Conservation (phyloP, 2,113 vertebrate species). For the Crotalus helleri region DNA sequence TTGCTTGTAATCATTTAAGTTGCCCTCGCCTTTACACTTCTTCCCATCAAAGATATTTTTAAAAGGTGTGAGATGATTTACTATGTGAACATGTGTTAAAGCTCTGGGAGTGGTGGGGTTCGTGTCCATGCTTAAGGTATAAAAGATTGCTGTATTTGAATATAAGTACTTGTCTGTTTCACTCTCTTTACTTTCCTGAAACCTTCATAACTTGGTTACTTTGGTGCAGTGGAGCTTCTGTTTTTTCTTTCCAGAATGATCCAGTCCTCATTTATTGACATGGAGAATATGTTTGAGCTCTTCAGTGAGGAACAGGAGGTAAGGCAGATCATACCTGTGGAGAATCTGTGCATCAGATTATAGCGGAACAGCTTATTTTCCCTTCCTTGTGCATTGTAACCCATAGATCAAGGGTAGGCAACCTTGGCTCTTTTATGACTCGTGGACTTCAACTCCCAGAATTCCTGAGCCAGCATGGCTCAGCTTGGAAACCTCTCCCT, state of each 20-base stretch:
- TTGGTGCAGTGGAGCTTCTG: neutral
- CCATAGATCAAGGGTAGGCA: neutral
- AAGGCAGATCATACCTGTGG: constrained; percentile 14
- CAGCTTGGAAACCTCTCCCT: no score
- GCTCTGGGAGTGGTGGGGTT: neutral
- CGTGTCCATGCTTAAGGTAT: neutral
- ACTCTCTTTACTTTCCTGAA: neutral
- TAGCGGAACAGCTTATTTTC: neutral
- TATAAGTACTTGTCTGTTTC: neutral
- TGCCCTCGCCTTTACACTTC: neutral
- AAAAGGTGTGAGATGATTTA: constrained; percentile 1
- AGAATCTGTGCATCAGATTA: neutral
- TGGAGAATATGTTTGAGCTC: constrained; percentile 97
- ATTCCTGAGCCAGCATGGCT: no score
- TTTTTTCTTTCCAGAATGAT: constrained; percentile 80
- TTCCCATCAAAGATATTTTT: neutral
- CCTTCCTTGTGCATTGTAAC: neutral
- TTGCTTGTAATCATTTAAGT: neutral
- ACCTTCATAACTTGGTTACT: neutral
- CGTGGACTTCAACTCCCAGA: no score
- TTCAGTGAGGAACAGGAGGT: constrained; percentile 88
- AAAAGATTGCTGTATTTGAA: neutral
- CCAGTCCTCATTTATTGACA: constrained; percentile 95
- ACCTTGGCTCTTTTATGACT: no score
- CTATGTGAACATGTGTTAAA: neutral